These are phyloP conservation scores for Gymnoscelis rufifasciata DNA, from an alignment of 2,888 invertebrate species.

Conservation along the genomic window DNA sequence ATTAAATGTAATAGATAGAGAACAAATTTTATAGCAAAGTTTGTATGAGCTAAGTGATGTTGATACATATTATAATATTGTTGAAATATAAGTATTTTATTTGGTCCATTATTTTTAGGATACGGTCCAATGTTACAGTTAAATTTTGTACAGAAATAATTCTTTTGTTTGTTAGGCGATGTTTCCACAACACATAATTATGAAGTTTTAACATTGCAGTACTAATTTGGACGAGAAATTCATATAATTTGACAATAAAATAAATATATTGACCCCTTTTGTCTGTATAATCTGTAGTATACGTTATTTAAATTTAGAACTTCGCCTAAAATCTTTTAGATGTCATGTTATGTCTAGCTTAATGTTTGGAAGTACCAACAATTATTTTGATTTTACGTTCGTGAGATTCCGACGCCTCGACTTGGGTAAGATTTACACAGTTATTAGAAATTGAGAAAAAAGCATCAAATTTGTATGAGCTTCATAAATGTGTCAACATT, in stretches of 20 bases:
- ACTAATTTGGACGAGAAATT: background rate
- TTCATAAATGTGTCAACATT: background rate
- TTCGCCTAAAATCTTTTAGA: conserved; percentile 32
- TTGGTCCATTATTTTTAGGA: conserved; percentile 62
- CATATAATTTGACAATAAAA: background rate
- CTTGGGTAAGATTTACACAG: background rate
- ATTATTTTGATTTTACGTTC: conserved; percentile 28
- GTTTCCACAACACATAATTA: conserved; percentile 14
- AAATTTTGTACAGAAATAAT: conserved; percentile 48
- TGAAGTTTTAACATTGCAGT: too few species aligned
- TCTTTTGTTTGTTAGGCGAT: conserved; percentile 42
- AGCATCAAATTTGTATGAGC: background rate
- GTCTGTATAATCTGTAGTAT: too few species aligned
- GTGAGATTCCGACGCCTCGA: conserved; percentile 12
- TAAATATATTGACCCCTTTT: too few species aligned
- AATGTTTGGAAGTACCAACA: conserved; percentile 39
- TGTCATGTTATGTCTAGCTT: conserved; percentile 28
- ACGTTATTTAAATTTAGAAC: too few species aligned
- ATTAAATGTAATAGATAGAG: too few species aligned
- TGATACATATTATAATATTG: conserved; percentile 59
- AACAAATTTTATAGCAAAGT: conserved; percentile 19
- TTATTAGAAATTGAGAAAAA: too few species aligned
- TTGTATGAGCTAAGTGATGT: conserved; percentile 35
- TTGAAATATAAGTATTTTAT: conserved; percentile 74
- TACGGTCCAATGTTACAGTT: conserved; percentile 64